phyloP scores from a whole-genome alignment of 2,797 vertebrate genomes.

The Odontamblyopus lacepedii region DNA sequence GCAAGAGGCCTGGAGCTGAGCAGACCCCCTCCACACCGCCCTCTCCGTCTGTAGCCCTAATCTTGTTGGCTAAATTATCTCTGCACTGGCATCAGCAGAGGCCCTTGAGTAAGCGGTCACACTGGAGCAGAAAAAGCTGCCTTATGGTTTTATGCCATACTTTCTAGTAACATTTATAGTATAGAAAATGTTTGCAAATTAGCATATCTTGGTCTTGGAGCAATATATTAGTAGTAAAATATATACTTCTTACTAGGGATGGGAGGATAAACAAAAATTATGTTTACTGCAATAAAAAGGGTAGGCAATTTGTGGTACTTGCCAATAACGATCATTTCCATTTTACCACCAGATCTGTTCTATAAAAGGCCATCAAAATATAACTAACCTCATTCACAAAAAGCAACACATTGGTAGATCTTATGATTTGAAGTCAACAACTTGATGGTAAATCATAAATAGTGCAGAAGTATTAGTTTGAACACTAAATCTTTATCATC shows the following conservation, averaged over 20 bases:
- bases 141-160: constrained; percentile 41
- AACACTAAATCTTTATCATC: neutral
- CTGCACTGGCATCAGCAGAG: constrained; percentile 43
- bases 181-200: neutral
- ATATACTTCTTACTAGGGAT: too few relatives aligned
- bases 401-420: neutral
- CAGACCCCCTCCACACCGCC: constrained; percentile 8
- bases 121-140: constrained; percentile 41
- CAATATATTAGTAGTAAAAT: neutral
- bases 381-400: neutral
- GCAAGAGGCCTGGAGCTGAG: constrained; percentile 29
- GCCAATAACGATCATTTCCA: too few relatives aligned
- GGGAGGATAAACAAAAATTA: too few relatives aligned
- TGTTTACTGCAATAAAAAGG: too few relatives aligned
- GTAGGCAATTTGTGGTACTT: too few relatives aligned
- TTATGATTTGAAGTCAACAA: neutral
- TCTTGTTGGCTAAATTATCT: constrained; percentile 59
- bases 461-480: neutral
- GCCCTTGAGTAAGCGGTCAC: constrained; percentile 53
- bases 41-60: constrained; percentile 39
- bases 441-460: neutral
- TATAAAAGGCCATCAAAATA: neutral
- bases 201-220: neutral
- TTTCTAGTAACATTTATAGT: constrained; percentile 17
- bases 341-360: neutral